Evolutionary conservation across 1,140 invertebrate species (phyloP).

Genomic region (Coelopa frigida): DNA sequence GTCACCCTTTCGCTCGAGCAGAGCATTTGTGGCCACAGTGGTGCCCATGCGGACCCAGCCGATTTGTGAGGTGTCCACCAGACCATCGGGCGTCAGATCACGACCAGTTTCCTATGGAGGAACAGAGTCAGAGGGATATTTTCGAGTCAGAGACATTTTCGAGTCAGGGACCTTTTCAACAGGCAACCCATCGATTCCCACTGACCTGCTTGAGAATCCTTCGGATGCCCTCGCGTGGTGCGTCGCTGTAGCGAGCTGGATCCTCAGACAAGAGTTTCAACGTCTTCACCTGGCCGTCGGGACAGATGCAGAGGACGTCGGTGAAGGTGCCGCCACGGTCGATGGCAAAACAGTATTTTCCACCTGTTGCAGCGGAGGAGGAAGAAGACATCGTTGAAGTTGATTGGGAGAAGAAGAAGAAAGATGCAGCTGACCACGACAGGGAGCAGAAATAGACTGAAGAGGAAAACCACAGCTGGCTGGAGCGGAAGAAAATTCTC

Average conservation of each 20-base stretch:
- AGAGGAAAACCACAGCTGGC: too few species aligned
- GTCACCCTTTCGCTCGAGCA: conserved; percentile 94
- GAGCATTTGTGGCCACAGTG: conserved; percentile 97
- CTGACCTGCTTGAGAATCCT: conserved; percentile 82
- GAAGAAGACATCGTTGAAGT: conserved; percentile 4
- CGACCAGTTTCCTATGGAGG: conserved; percentile 58
- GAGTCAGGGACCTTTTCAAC: conserved; percentile 1
- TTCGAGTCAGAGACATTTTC: neutral
- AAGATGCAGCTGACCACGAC: too few species aligned
- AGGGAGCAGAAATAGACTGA: too few species aligned
- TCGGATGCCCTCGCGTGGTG: conserved; percentile 92
- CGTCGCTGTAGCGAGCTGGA: conserved; percentile 89
- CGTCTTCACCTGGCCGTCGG: conserved; percentile 71
- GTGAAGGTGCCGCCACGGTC: conserved; percentile 98
- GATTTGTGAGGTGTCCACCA: conserved; percentile 63
- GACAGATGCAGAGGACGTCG: conserved; percentile 85
- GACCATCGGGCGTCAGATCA: conserved; percentile 50
- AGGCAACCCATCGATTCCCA: neutral
- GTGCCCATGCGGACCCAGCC: conserved; percentile 98
- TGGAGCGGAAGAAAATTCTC: too few species aligned
- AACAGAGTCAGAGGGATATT: conserved; percentile 5
- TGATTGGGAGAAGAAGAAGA: too few species aligned
- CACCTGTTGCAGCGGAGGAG: neutral
- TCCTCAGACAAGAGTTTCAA: conserved; percentile 94
- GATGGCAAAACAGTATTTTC: conserved; percentile 87